Evolutionary conservation across 1,140 invertebrate genomes (phyloP).

Genomic region (Saccostrea cuccullata): DNA sequence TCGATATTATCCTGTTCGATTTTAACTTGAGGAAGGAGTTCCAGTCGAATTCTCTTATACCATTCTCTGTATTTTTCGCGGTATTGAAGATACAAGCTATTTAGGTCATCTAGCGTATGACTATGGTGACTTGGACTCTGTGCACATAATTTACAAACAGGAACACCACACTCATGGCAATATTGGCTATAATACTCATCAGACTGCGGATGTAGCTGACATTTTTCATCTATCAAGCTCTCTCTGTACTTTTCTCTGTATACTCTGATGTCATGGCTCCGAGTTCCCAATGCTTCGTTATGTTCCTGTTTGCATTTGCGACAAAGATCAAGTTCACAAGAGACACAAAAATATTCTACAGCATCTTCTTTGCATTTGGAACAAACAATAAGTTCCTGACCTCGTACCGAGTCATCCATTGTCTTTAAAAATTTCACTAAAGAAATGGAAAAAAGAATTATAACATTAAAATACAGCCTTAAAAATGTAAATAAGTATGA

Average conservation of each 20-base stretch:
- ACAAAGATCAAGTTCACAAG: background rate
- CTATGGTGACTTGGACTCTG: background rate
- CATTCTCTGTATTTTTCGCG: background rate
- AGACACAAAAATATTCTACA: background rate
- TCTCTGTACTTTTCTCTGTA: background rate
- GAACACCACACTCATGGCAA: background rate
- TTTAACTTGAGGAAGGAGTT: background rate
- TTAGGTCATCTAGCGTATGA: background rate
- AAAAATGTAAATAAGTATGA: too few relatives aligned
- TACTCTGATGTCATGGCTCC: background rate
- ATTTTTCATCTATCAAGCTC: background rate
- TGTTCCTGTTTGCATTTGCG: background rate
- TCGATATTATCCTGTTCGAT: background rate
- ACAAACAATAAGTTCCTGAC: background rate
- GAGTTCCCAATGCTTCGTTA: background rate
- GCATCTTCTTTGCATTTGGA: background rate
- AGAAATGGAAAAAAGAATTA: too few relatives aligned
- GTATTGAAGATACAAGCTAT: background rate
- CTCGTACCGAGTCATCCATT: background rate
- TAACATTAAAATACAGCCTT: too few relatives aligned
- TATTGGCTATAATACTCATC: background rate
- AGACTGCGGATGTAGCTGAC: background rate
- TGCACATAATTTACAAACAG: background rate
- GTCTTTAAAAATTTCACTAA: background rate
- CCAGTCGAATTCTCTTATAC: background rate